These are phyloP conservation scores for Hippocampus guttulatus DNA, from an alignment of 2,113 vertebrate genomes.

Conservation along the genomic window DNA sequence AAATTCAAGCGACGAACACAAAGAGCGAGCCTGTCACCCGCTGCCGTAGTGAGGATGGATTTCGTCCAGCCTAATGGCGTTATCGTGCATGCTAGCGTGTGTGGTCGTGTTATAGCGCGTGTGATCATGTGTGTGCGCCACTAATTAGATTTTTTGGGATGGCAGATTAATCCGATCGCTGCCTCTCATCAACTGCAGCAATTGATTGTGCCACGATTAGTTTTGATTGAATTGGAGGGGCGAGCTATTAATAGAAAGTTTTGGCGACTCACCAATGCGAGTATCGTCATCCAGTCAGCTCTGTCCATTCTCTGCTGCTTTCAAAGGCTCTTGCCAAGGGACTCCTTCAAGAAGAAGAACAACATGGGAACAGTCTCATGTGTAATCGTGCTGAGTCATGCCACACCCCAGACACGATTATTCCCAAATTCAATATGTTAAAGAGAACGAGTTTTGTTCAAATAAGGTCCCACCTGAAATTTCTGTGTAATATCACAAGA, in stretches of 20 bases:
- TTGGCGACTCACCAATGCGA: conserved; percentile 4
- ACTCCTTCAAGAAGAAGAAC: background rate
- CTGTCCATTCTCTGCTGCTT: background rate
- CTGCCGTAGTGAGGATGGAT: conserved; percentile 16
- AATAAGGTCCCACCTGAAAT: background rate
- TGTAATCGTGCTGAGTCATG: background rate
- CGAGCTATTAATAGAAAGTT: conserved; percentile 35
- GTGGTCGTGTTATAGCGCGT: background rate
- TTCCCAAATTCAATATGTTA: background rate
- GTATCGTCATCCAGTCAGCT: background rate
- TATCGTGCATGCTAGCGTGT: conserved; percentile 2
- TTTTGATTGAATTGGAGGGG: conserved; percentile 35
- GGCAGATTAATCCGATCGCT: conserved; percentile 15
- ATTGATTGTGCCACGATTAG: conserved; percentile 47
- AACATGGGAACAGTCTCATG: background rate
- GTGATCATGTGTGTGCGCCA: conserved; percentile 12
- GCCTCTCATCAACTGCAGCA: conserved; percentile 23
- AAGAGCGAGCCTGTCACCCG: conserved; percentile 11
- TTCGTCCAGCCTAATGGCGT: conserved; percentile 7
- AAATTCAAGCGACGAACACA: conserved; percentile 13
- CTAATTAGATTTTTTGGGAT: conserved; percentile 23
- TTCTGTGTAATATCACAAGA: background rate
- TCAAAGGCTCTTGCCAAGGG: background rate
- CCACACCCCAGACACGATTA: background rate
- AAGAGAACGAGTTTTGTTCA: background rate